Conservation (phyloP, 2,113 vertebrate genomes). For the Chlorodrepanis virens region DNA sequence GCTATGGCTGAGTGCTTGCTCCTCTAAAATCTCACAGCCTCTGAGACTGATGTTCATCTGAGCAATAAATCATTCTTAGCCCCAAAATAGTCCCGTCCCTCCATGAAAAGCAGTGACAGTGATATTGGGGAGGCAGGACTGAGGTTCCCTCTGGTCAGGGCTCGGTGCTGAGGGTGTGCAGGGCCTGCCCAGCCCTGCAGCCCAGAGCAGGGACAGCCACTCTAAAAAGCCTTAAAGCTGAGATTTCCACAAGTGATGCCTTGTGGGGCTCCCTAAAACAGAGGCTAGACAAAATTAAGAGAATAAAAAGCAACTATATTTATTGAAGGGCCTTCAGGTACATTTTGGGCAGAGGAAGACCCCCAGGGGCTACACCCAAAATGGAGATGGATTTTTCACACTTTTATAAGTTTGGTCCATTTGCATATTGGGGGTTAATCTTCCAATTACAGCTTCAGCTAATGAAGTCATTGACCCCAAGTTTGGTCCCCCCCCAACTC, state of each 20-base stretch:
- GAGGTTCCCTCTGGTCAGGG: neutral
- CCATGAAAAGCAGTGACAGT: neutral
- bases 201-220: neutral
- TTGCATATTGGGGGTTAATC: no score
- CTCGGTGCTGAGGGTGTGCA: neutral
- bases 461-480: no score
- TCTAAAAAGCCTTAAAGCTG: neutral
- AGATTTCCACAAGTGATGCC: neutral
- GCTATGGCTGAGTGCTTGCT: no score
- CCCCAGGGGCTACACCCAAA: no score
- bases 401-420: no score
- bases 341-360: neutral
- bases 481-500: no score
- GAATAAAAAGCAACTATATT: rapidly evolving
- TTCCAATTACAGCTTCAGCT: no score
- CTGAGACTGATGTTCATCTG: no score
- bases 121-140: neutral
- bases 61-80: neutral
- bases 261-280: neutral
- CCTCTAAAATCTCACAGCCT: no score
- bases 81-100: no score
- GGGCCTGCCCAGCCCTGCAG: neutral
- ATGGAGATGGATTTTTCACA: no score
- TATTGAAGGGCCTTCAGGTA: neutral
- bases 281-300: neutral